Evolutionary conservation across 1,140 invertebrate genomes (phyloP), one percentile per base, ranked within the genome.

Genomic region (Contarinia nasturtii): DNA sequence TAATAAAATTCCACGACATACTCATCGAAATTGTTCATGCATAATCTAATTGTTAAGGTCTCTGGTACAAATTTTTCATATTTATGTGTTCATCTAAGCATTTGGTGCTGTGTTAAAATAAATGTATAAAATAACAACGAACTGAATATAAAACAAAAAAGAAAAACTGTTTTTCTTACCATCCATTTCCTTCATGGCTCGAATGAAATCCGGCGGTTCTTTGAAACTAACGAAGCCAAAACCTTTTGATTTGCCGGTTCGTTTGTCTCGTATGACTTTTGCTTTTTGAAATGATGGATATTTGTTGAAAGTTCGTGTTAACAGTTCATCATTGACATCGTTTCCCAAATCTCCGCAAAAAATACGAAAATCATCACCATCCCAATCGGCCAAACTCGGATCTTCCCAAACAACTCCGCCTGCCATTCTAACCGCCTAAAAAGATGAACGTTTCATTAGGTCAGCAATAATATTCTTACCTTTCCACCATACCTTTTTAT

Each of bases 301-400:
- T 62, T 93, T 92, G 55, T 84, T 85, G 58, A 99, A 99, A 1
- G 92, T 93, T 55, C 93, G 70, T 0, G 70, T 76, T 10, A 99
- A 67, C 43, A 94, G 75, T 64, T 98, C 95, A 59, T 99, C 95
- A 0, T 92, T 98, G 1, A 98, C 94, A 67, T 98, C 95, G 65
- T 98, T 98, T 2, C 96, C 96, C 7, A 99, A 70, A 74, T 99
- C 96, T 33, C 96, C 96, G 64, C 93, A 97, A 66, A 99, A 99
- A 63, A 99, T 84, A 51, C 95, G 71, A 64, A 95, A 98, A 70
- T 98, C 95, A 73, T 95, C 90, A 58, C 86, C 80, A 46, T 89
- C 82, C 92, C 92, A 98, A 57, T 97, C 93, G 12, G 76, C 59
- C 19, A 98, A 64, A 0, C 87, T 87, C 36, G 73, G 70, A 70